Evolutionary conservation across 2,888 invertebrate species (phyloP).

Genomic region (Lochmaea capreae): DNA sequence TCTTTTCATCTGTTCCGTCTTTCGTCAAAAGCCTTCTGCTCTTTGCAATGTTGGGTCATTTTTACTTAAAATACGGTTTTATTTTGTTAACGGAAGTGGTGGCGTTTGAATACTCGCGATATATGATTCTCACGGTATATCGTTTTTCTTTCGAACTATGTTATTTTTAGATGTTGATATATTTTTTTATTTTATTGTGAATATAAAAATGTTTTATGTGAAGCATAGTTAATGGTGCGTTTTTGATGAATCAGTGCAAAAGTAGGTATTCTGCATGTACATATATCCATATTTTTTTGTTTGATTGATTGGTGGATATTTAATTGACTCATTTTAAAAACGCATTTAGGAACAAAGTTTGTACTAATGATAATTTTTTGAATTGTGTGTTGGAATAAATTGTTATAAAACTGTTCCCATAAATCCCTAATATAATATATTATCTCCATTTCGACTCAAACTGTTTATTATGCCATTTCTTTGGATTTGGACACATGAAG

Average conservation of each 20-base stretch:
- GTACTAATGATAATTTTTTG: no score
- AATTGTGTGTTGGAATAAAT: no score
- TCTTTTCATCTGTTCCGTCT: conserved; percentile 8
- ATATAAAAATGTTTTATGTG: neutral
- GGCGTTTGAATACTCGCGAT: neutral
- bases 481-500: no score
- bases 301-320: no score
- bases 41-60: neutral
- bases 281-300: no score
- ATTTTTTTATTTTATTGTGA: neutral
- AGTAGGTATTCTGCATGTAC: neutral
- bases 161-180: neutral
- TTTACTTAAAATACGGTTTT: neutral
- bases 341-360: no score
- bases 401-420: no score
- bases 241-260: neutral
- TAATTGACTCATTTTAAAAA: no score
- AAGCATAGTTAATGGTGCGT: neutral
- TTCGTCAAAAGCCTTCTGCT: conserved; percentile 13
- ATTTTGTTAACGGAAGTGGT: conserved; percentile 8
- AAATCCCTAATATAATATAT: no score
- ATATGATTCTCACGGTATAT: neutral
- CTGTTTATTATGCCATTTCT: no score
- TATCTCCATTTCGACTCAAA: no score
- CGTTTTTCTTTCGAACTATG: neutral